These are phyloP conservation scores for Lithobates pipiens DNA, from an alignment of 2,797 vertebrate species.

Conservation along the genomic window DNA sequence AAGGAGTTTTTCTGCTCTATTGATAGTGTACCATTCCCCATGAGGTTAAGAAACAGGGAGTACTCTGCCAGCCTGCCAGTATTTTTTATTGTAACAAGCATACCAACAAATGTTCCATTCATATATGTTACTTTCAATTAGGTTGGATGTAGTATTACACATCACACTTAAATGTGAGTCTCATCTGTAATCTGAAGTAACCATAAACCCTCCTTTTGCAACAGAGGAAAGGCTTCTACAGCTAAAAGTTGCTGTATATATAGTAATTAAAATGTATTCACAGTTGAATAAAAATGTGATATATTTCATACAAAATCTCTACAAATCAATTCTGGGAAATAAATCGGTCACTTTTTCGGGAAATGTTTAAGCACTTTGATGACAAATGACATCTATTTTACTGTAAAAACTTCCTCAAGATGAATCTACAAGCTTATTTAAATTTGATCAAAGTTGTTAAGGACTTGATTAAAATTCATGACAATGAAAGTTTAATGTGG, in stretches of 20 bases:
- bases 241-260: no score
- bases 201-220: background rate
- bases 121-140: background rate
- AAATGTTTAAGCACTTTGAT: constrained; percentile 14
- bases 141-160: background rate
- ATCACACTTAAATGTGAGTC: background rate
- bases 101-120: background rate
- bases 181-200: background rate
- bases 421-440: constrained; percentile 42
- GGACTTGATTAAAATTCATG: constrained; percentile 41
- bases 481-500: constrained; percentile 43
- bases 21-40: no score
- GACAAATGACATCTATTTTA: constrained; percentile 39
- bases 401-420: constrained; percentile 20
- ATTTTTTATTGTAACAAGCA: background rate
- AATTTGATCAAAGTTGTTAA: constrained; percentile 47
- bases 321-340: background rate
- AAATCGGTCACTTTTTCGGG: constrained; percentile 5
- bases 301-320: background rate
- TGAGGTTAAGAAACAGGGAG: no score
- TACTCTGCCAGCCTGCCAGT: background rate
- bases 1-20: no score
- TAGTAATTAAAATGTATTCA: background rate
- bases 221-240: background rate
- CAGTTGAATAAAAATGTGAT: background rate